These are phyloP conservation scores for Gephyroberyx darwinii DNA, from an alignment of 2,797 vertebrate species.

Conservation along the genomic window DNA sequence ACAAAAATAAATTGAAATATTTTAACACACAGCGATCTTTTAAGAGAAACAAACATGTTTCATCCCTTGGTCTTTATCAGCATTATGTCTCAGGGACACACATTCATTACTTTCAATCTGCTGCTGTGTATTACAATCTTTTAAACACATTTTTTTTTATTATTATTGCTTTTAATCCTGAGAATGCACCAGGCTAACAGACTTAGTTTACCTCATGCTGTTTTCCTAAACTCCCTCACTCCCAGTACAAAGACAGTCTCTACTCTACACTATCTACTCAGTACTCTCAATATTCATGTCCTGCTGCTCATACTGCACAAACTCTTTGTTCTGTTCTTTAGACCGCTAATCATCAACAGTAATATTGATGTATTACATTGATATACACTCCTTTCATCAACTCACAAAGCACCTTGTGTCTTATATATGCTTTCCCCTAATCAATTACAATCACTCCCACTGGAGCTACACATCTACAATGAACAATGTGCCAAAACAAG, in stretches of 20 bases:
- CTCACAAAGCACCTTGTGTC: slow-evolving; percentile 51
- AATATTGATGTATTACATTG: slow-evolving; percentile 49
- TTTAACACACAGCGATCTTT: background rate
- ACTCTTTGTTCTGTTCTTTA: slow-evolving; percentile 47
- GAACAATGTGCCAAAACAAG: slow-evolving; percentile 32
- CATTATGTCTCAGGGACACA: slow-evolving; percentile 6
- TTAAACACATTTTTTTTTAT: background rate
- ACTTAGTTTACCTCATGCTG: slow-evolving; percentile 20
- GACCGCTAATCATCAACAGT: slow-evolving; percentile 47
- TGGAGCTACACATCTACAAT: slow-evolving; percentile 47
- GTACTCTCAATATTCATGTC: slow-evolving; percentile 38
- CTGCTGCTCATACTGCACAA: slow-evolving; percentile 23
- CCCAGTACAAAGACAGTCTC: slow-evolving; percentile 5
- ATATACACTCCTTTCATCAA: slow-evolving; percentile 52
- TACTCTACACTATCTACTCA: background rate
- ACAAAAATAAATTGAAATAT: no score
- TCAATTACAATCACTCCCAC: slow-evolving; percentile 59
- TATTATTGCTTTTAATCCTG: background rate
- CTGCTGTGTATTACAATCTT: background rate
- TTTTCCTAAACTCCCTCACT: slow-evolving; percentile 16
- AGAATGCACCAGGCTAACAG: background rate
- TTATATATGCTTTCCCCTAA: slow-evolving; percentile 49
- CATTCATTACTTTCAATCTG: slow-evolving; percentile 2
- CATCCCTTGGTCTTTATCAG: slow-evolving; percentile 3
- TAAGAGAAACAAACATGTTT: background rate